A percentile compares a stretch with the other conserved stretches of the same genome.
These are phyloP conservation scores for Trissolcus basalis DNA, from an alignment of 1,140 invertebrate genomes.

Conservation along the genomic window DNA sequence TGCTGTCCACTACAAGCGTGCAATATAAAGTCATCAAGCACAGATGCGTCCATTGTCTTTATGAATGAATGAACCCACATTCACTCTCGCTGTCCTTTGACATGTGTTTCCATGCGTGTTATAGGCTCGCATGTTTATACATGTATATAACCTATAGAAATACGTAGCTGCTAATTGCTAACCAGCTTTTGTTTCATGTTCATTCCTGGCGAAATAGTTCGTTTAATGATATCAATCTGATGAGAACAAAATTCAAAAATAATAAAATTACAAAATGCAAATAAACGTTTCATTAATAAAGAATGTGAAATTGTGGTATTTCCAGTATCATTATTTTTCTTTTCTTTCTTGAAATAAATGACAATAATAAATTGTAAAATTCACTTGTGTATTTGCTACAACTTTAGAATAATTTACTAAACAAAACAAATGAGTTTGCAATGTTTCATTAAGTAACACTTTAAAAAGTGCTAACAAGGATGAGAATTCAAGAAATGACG, in stretches of 20 bases:
- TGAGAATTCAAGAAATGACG: not conserved
- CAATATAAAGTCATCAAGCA: slow-evolving; percentile 55
- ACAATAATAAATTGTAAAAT: too few relatives aligned
- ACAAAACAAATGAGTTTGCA: too few relatives aligned
- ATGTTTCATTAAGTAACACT: not conserved
- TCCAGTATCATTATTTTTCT: too few relatives aligned
- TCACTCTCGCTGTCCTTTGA: slow-evolving; percentile 55
- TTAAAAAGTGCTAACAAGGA: slow-evolving; percentile 1
- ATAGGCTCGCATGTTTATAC: slow-evolving; percentile 46
- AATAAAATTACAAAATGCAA: not conserved
- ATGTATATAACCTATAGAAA: slow-evolving; percentile 38
- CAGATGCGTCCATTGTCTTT: slow-evolving; percentile 55
- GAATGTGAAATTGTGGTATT: too few relatives aligned
- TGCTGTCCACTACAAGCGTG: slow-evolving; percentile 44
- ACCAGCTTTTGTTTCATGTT: slow-evolving; percentile 19
- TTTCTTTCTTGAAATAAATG: too few relatives aligned
- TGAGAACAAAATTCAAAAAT: not conserved
- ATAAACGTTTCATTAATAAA: not conserved
- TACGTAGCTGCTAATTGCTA: slow-evolving; percentile 42
- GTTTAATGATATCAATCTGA: not conserved
- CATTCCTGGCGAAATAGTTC: not conserved
- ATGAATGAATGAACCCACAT: slow-evolving; percentile 55
- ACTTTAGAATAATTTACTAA: too few relatives aligned
- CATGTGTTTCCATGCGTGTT: slow-evolving; percentile 46
- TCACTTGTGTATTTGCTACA: too few relatives aligned